These are phyloP conservation scores for Pararge aegeria DNA, from an alignment of 1,140 invertebrate genomes.

Conservation along the genomic window DNA sequence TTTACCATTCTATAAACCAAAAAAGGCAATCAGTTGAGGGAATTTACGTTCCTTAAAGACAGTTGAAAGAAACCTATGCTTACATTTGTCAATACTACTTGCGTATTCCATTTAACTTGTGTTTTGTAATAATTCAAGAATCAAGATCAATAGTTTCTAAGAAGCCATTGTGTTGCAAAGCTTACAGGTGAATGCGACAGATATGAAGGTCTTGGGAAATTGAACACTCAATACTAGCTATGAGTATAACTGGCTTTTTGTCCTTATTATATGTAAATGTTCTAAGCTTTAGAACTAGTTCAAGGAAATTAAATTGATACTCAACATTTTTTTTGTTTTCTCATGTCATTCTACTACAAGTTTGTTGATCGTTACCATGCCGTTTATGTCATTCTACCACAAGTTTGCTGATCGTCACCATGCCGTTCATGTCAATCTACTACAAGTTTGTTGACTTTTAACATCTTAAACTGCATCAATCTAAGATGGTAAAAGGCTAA, in stretches of 20 bases:
- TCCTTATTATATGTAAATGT: no score
- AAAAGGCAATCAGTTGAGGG: neutral
- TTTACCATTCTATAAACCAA: neutral
- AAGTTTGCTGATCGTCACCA: no score
- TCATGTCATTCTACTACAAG: no score
- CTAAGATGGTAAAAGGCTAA: no score
- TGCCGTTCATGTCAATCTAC: no score
- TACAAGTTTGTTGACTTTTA: no score
- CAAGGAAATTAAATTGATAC: no score
- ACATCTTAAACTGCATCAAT: no score
- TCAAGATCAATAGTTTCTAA: constrained; percentile 25
- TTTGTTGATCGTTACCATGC: no score
- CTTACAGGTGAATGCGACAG: constrained; percentile 22
- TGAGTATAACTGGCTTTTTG: neutral
- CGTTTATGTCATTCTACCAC: no score
- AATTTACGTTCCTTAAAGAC: neutral
- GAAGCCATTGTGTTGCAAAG: constrained; percentile 23
- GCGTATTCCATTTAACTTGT: constrained; percentile 15
- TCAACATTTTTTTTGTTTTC: no score
- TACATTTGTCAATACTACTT: constrained; percentile 14
- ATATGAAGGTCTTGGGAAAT: constrained; percentile 25
- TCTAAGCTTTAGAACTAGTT: no score
- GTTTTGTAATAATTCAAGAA: constrained; percentile 26
- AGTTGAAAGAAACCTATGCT: neutral
- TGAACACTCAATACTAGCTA: neutral